phyloP scores from a whole-genome alignment of 2,113 vertebrate species.

The Maccullochella peelii region DNA sequence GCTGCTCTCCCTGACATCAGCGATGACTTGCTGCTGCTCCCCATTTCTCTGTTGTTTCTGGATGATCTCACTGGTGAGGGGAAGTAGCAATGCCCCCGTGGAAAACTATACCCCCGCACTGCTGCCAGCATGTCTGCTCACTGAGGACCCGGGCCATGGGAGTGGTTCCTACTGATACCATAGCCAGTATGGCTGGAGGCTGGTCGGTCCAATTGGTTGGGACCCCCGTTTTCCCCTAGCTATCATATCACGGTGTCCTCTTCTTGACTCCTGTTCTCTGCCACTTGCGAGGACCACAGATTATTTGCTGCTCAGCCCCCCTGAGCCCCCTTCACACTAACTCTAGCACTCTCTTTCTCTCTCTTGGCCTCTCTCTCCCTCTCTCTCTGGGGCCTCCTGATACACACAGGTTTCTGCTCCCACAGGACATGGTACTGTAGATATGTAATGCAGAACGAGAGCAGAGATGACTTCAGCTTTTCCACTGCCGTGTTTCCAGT shows the following conservation, averaged over 20 bases:
- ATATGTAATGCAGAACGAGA: conserved; percentile 71
- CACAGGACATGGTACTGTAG: conserved; percentile 66
- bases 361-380: conserved; percentile 28
- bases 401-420: conserved; percentile 69
- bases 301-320: conserved; percentile 62
- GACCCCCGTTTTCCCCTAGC: conserved; percentile 53
- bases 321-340: conserved; percentile 56
- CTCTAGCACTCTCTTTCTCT: conserved; percentile 51
- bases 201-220: conserved; percentile 55
- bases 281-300: conserved; percentile 76
- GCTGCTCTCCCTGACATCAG: conserved; percentile 58
- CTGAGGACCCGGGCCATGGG: conserved; percentile 56
- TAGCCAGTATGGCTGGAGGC: conserved; percentile 58
- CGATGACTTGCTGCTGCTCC: conserved; percentile 53
- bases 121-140: conserved; percentile 75
- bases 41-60: conserved; percentile 26
- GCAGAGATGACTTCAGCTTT: conserved; percentile 78
- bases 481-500: conserved; percentile 59
- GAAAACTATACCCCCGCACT: conserved; percentile 62
- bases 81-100: conserved; percentile 61
- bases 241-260: conserved; percentile 80
- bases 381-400: conserved; percentile 65
- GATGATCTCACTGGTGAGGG: conserved; percentile 68
- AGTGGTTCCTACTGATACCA: conserved; percentile 73
- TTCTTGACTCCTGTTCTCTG: conserved; percentile 78